phyloP scores from a whole-genome alignment of 2,797 vertebrate genomes.

The Huso huso region DNA sequence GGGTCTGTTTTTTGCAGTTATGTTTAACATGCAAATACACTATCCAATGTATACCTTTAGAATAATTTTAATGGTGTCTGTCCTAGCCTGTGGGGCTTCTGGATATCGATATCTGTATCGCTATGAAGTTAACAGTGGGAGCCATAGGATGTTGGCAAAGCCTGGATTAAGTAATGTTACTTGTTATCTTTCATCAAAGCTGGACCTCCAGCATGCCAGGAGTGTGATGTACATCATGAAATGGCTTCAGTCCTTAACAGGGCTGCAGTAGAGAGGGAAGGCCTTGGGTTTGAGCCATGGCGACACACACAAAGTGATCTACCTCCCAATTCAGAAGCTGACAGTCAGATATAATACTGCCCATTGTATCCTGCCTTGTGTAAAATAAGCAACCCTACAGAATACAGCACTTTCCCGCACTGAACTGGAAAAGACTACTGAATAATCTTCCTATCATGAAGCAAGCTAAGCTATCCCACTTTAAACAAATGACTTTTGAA shows the following conservation, averaged over 20 bases:
- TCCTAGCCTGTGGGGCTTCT: conserved; percentile 29
- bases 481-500: conserved; percentile 1
- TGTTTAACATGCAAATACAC: background rate
- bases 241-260: background rate
- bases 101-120: conserved; percentile 12
- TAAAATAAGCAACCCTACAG: background rate
- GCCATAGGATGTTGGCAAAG: background rate
- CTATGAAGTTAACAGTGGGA: background rate
- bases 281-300: background rate
- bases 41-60: background rate
- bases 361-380: no score
- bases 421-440: background rate
- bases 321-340: no score
- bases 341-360: no score
- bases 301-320: background rate
- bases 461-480: background rate
- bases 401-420: background rate
- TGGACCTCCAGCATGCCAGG: background rate
- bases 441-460: background rate
- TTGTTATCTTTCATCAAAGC: conserved; percentile 3
- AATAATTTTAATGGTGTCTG: conserved; percentile 25
- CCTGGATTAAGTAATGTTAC: background rate
- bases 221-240: background rate
- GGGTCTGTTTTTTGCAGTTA: background rate
- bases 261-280: background rate